Percentiles rank a stretch among this genome's conserved stretches.
phyloP scores from a whole-genome alignment of 1,140 invertebrate species.

The Drosophila ercepeae region DNA sequence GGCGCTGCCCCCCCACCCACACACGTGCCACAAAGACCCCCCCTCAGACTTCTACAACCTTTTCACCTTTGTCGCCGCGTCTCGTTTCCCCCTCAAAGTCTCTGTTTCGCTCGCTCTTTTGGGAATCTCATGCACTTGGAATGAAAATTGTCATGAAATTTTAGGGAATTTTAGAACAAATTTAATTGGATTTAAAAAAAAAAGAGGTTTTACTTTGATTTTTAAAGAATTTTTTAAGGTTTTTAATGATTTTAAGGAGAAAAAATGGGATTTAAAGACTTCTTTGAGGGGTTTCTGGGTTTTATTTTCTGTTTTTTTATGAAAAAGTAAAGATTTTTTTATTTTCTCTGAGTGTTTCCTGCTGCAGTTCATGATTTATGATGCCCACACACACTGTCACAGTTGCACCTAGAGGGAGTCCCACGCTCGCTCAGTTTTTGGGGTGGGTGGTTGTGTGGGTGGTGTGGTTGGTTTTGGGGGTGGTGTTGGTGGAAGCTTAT shows the following conservation, averaged over 20 bases:
- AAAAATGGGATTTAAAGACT: neutral
- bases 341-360: neutral
- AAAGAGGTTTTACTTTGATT: neutral
- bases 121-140: too few species aligned
- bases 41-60: neutral
- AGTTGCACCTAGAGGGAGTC: neutral
- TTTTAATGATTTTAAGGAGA: neutral
- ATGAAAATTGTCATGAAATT: too few species aligned
- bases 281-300: too few species aligned
- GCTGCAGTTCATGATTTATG: constrained; percentile 53
- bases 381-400: constrained; percentile 30
- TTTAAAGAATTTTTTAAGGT: neutral
- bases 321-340: neutral
- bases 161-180: neutral
- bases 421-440: neutral
- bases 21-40: constrained; percentile 2
- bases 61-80: too few species aligned
- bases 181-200: too few species aligned
- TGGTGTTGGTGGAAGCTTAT: too few species aligned
- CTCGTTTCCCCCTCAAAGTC: too few species aligned
- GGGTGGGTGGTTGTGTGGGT: constrained; percentile 5
- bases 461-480: too few species aligned
- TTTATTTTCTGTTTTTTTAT: too few species aligned
- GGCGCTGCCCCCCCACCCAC: neutral
- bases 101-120: too few species aligned